These are phyloP conservation scores for Aspidiotus rigidus DNA, from an alignment of 2,888 invertebrate genomes.

Conservation along the genomic window DNA sequence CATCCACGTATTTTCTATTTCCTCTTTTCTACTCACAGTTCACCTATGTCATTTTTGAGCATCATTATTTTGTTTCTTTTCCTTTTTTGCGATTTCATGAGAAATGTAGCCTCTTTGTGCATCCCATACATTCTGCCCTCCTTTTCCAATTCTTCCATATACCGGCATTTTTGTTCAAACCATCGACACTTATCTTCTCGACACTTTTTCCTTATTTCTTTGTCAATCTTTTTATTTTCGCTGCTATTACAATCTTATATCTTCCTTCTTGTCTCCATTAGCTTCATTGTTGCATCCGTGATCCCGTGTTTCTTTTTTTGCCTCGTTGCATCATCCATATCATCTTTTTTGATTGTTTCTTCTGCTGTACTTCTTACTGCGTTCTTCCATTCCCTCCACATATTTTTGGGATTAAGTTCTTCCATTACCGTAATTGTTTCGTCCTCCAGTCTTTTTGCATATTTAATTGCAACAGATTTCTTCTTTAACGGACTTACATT, in stretches of 20 bases:
- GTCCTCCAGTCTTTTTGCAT: neutral
- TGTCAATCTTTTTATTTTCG: neutral
- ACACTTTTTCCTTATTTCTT: neutral
- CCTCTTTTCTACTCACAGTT: neutral
- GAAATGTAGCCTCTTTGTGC: no score
- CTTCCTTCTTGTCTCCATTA: neutral
- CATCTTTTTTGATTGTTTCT: neutral
- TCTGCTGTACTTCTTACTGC: neutral
- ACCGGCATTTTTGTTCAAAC: no score
- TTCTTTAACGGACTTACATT: no score
- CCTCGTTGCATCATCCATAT: neutral
- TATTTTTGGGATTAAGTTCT: neutral
- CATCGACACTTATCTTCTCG: neutral
- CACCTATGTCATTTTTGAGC: neutral
- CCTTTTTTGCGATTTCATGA: no score
- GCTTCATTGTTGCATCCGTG: neutral
- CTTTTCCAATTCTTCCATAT: no score
- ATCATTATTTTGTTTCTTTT: neutral
- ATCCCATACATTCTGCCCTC: no score
- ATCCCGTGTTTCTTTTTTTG: neutral
- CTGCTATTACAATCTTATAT: neutral
- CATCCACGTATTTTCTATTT: neutral
- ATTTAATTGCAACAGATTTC: neutral
- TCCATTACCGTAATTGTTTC: neutral
- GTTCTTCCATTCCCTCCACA: neutral